phyloP scores from a whole-genome alignment of 2,113 vertebrate species.

The Gallinago paraguaiae region DNA sequence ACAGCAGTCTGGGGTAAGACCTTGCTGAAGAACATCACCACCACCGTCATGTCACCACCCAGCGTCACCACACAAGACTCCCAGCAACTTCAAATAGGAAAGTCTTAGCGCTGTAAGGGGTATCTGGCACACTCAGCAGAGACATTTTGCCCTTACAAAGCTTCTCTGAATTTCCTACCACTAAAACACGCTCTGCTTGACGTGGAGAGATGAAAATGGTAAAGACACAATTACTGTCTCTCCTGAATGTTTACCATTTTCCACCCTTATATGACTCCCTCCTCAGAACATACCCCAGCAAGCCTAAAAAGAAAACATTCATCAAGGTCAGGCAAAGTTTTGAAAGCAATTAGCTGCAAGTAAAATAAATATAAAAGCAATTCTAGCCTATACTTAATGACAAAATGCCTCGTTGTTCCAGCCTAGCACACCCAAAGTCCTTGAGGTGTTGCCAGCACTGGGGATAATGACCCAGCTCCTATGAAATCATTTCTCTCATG shows the following conservation, averaged over 20 bases:
- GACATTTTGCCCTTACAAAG: not conserved
- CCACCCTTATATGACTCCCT: constrained; percentile 18
- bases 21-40: not conserved
- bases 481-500: not conserved
- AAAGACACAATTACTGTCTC: constrained; percentile 32
- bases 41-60: not conserved
- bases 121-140: not conserved
- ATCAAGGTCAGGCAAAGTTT: constrained; percentile 44
- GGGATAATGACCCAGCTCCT: not conserved
- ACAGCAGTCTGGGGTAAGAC: not conserved
- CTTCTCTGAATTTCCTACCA: not conserved
- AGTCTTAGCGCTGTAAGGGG: not conserved
- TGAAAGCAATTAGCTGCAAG: constrained; percentile 34
- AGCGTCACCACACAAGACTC: not conserved
- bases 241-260: constrained; percentile 9
- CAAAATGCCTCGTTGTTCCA: constrained; percentile 32
- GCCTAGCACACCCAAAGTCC: not conserved
- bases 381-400: constrained; percentile 27
- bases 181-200: not conserved
- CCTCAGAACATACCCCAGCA: constrained; percentile 18
- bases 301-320: constrained; percentile 50
- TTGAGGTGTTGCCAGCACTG: constrained; percentile 5
- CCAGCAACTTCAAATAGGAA: not conserved
- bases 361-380: constrained; percentile 51
- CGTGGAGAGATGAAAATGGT: not conserved